Percentiles rank a stretch among this genome's conserved stretches.
These are phyloP conservation scores for Amphiprion percula DNA, from an alignment of 2,113 vertebrate species.

Conservation along the genomic window DNA sequence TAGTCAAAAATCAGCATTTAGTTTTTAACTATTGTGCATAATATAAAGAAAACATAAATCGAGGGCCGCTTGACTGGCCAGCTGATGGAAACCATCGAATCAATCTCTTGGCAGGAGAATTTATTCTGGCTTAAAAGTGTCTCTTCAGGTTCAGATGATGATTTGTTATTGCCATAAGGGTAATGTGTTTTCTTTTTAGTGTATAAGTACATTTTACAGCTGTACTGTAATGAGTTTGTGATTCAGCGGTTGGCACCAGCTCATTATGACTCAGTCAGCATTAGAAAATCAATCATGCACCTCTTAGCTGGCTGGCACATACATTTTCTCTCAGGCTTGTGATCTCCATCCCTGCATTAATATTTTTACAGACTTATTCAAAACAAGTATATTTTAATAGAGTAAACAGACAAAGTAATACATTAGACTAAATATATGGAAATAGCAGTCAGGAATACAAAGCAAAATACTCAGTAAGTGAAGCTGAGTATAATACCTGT, in stretches of 20 bases:
- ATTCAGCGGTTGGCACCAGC: slow-evolving; percentile 68
- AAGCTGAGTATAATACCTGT: slow-evolving; percentile 7
- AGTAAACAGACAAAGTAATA: slow-evolving; percentile 12
- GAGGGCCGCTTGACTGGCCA: background rate
- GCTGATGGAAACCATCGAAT: slow-evolving; percentile 14
- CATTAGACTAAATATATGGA: slow-evolving; percentile 1
- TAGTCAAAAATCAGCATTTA: background rate
- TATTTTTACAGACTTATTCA: slow-evolving; percentile 45
- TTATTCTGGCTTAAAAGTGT: slow-evolving; percentile 29
- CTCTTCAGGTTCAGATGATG: slow-evolving; percentile 46
- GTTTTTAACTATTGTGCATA: background rate
- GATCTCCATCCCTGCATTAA: slow-evolving; percentile 52
- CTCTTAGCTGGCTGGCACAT: slow-evolving; percentile 53
- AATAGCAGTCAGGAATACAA: background rate
- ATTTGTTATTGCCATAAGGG: slow-evolving; percentile 54
- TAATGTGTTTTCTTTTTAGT: slow-evolving; percentile 52
- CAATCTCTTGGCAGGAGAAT: slow-evolving; percentile 18
- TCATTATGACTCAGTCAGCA: slow-evolving; percentile 70
- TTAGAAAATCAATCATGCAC: slow-evolving; percentile 73
- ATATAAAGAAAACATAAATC: background rate
- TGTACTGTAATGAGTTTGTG: slow-evolving; percentile 71
- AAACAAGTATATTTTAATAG: slow-evolving; percentile 39
- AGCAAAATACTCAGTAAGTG: background rate
- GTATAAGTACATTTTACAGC: slow-evolving; percentile 68
- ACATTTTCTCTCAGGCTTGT: slow-evolving; percentile 40